Evolutionary conservation across 2,113 vertebrate species (phyloP).

Genomic region (Chunga burmeisteri): DNA sequence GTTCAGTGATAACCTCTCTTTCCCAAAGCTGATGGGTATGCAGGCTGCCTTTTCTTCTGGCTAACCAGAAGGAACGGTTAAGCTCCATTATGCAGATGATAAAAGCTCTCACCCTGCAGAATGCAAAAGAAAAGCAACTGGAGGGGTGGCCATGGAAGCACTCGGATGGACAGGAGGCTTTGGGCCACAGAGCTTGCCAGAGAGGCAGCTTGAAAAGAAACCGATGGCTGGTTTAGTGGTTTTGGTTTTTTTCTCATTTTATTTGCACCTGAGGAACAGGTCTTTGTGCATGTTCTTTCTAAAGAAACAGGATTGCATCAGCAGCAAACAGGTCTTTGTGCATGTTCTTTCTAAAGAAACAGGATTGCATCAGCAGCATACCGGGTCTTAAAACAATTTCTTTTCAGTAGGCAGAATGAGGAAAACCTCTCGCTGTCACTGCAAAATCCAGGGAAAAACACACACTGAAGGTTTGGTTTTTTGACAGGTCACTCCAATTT

Average conservation of each 20-base stretch:
- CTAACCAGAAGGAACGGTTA: background rate
- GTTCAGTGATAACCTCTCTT: background rate
- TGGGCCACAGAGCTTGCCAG: background rate
- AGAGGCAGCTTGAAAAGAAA: background rate
- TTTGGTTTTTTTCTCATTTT: background rate
- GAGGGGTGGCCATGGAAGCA: background rate
- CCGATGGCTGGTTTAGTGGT: background rate
- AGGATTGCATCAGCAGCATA: background rate
- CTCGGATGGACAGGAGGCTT: background rate
- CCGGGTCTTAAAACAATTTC: background rate
- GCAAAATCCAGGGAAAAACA: background rate
- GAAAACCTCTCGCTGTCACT: background rate
- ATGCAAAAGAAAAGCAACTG: background rate
- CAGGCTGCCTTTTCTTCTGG: background rate
- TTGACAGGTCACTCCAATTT: background rate
- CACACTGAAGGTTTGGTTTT: rapidly evolving
- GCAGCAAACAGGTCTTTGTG: background rate
- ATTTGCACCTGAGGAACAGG: background rate
- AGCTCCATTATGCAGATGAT: background rate
- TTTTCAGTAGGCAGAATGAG: background rate
- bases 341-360: background rate
- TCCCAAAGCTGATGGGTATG: background rate
- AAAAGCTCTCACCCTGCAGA: background rate
- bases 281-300: background rate
- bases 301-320: background rate